These are phyloP conservation scores for Chloebia gouldiae DNA, from an alignment of 2,113 vertebrate species.

Conservation along the genomic window DNA sequence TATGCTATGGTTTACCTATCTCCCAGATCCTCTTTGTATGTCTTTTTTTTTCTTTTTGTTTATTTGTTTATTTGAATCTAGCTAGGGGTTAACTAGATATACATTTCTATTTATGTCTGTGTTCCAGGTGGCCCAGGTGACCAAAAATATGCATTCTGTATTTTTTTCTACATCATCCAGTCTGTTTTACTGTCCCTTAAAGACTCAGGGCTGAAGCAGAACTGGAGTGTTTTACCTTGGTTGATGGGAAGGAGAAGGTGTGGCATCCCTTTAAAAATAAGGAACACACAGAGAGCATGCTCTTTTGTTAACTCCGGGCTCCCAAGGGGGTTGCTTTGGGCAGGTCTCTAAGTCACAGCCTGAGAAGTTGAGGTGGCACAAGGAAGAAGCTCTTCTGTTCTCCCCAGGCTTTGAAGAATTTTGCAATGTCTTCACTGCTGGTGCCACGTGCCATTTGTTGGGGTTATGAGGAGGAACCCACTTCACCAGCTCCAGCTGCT, in stretches of 20 bases:
- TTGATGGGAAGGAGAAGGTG: not conserved
- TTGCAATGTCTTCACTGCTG: not conserved
- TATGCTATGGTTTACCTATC: not conserved
- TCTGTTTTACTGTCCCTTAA: not conserved
- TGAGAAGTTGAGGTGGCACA: not conserved
- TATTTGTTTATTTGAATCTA: not conserved
- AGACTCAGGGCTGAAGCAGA: not conserved
- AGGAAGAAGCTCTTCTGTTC: not conserved
- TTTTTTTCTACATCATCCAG: not conserved
- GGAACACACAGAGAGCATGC: accelerated
- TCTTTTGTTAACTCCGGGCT: not conserved
- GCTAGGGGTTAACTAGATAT: not conserved
- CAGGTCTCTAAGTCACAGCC: not conserved
- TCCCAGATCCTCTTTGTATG: not conserved
- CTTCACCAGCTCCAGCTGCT: not conserved
- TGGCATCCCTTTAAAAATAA: not conserved
- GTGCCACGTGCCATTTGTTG: not conserved
- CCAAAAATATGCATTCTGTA: not conserved
- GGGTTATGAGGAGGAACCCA: not conserved
- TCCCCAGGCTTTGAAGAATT: not conserved
- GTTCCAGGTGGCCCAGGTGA: not conserved
- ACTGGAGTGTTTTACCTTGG: not conserved
- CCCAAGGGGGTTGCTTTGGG: accelerated
- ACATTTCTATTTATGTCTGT: not conserved
- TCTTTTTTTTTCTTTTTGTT: not conserved